Base-by-base conservation (phyloP, 2,888 invertebrate species). In the Phoenoteleia sp. region DNA sequence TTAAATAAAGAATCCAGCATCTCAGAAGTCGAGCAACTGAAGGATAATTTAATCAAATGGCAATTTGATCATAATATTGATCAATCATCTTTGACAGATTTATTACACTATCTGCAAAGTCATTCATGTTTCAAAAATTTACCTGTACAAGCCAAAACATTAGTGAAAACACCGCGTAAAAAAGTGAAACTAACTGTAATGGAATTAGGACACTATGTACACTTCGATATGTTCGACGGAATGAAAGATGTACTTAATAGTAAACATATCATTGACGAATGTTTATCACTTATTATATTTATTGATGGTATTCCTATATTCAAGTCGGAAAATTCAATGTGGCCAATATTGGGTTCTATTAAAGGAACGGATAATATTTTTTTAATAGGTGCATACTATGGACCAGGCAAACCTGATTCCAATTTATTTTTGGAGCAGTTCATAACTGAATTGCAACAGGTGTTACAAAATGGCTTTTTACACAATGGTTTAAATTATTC, bases 301-400 rank as follows among this genome's bases (percentile, higher is more conserved):
- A 45, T 77, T 19, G 77, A 77, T 47, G 86, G 82, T n/a, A 49
- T 84, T 17, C 85, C 85, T 7, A 36, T 86, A 29, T 84, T 45
- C 49, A 84, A 87, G 71, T 76, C 83, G 39, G 75, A 79, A 29
- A 54, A 71, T 15, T 86, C 83, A 52, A 58, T 84, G 3, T 88
- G 87, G 83, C 87, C 86, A 72, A 88, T 88, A 64, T 74, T 86
- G n/a, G 71, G 82, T 66, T 82, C 67, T 29, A 33, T 86, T 11
- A 29, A 39, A 64, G 29, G 7, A 5, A 3, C 11, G 33, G 64
- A 77, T 56, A 39, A 69, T 56, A 77, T 87, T 19, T 79, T 84
- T 76, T 54, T 87, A 21, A 47, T 87, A 49, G 86, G 86, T 6
- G 58, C 75, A 19, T 88, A 82, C 36, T 67, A 79, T 66, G 84